Evolutionary conservation across 2,888 invertebrate genomes (phyloP).

Genomic region (Platypus cylindrus): DNA sequence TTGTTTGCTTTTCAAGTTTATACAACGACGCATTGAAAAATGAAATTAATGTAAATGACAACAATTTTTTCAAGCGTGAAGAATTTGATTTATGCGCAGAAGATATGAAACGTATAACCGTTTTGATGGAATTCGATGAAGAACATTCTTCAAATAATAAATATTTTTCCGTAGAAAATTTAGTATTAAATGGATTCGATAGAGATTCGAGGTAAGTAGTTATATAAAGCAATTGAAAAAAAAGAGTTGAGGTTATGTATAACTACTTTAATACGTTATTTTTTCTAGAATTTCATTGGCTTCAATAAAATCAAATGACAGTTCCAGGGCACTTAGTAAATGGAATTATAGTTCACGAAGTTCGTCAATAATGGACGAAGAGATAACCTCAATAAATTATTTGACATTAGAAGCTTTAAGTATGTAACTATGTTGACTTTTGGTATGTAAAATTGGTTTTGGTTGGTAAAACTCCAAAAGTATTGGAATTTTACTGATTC

Average conservation of each 20-base stretch:
- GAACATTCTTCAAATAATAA: constrained; percentile 15
- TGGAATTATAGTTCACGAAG: too few relatives aligned
- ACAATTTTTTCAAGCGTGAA: constrained; percentile 18
- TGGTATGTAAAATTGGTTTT: too few relatives aligned
- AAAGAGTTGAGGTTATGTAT: not conserved
- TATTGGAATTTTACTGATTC: too few relatives aligned
- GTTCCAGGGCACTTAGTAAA: constrained; percentile 14
- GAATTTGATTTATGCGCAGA: constrained; percentile 24
- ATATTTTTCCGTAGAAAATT: constrained; percentile 20
- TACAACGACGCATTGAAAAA: constrained; percentile 22
- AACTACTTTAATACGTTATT: not conserved
- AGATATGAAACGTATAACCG: constrained; percentile 22
- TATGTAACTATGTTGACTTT: constrained; percentile 12
- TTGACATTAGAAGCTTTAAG: constrained; percentile 24
- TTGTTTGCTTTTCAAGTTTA: constrained; percentile 17
- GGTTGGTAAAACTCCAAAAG: too few relatives aligned
- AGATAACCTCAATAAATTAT: constrained; percentile 18
- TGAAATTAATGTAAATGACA: constrained; percentile 20
- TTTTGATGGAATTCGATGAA: constrained; percentile 29
- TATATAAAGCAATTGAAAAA: too few relatives aligned
- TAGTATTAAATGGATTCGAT: constrained; percentile 16
- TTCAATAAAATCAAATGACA: constrained; percentile 19
- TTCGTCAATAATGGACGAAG: constrained; percentile 14
- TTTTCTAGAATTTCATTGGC: constrained; percentile 20
- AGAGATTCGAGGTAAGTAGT: constrained; percentile 7